Evolutionary conservation across 2,797 vertebrate genomes (phyloP).

Genomic region (Garrulus glandarius): DNA sequence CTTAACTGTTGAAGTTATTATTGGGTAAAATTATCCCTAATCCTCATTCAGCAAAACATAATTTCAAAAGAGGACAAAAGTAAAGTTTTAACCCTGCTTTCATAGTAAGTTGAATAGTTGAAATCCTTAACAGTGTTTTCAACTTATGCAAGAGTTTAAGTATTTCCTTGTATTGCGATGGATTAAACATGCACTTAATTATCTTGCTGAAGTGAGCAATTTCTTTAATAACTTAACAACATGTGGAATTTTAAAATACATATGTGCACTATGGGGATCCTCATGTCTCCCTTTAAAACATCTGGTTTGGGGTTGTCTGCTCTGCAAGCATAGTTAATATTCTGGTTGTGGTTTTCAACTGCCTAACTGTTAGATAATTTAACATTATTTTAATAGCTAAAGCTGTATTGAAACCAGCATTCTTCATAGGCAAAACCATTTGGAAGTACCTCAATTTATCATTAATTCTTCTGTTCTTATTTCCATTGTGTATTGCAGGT

Average conservation of each 20-base stretch:
- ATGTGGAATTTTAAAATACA: background rate
- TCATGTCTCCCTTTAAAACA: background rate
- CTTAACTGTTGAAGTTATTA: background rate
- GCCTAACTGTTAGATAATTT: background rate
- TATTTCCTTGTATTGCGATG: background rate
- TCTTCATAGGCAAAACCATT: background rate
- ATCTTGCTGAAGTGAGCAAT: background rate
- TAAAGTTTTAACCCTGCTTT: background rate
- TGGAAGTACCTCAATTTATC: background rate
- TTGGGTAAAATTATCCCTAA: background rate
- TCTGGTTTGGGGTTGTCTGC: background rate
- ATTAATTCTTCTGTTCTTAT: background rate
- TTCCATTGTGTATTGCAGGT: constrained; percentile 45
- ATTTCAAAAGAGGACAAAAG: background rate
- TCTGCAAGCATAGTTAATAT: background rate
- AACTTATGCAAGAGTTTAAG: background rate
- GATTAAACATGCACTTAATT: background rate
- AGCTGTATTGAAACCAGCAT: background rate
- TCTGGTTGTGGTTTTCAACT: background rate
- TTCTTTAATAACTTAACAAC: background rate
- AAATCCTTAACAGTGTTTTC: rapidly evolving
- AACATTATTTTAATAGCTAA: background rate
- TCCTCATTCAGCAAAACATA: background rate
- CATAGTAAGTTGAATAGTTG: background rate
- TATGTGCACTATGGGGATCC: background rate